Conservation (phyloP, 2,888 invertebrate genomes). For the Lagria hirta region DNA sequence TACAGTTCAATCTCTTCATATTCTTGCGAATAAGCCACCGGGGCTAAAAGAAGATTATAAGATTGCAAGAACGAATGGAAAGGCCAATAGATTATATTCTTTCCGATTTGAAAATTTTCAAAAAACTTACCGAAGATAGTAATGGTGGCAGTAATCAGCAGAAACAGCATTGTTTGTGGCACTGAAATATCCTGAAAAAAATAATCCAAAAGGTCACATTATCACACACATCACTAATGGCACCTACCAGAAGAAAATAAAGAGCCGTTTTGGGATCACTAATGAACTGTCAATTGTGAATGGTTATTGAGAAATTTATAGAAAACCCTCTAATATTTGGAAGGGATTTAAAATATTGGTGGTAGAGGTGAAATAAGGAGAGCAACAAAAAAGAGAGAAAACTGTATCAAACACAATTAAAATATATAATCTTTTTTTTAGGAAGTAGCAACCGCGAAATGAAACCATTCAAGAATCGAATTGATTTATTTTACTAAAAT, state of each 20-base stretch:
- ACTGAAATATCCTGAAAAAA: conserved; percentile 30
- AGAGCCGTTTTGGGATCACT: conserved; percentile 32
- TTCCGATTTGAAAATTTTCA: conserved; percentile 6
- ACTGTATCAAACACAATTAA: conserved; percentile 38
- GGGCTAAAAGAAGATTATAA: conserved; percentile 32
- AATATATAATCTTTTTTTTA: conserved; percentile 39
- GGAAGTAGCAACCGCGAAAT: conserved; percentile 41
- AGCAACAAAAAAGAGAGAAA: conserved; percentile 39
- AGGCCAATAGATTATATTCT: conserved; percentile 11
- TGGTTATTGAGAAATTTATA: conserved; percentile 39
- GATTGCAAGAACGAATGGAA: no score
- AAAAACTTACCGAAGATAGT: conserved; percentile 34
- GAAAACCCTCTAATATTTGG: conserved; percentile 11
- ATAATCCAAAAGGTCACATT: conserved; percentile 26
- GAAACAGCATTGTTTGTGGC: conserved; percentile 36
- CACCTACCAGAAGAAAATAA: conserved; percentile 40
- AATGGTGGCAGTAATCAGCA: conserved; percentile 27
- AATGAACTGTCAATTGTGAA: conserved; percentile 33
- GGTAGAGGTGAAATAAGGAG: conserved; percentile 31
- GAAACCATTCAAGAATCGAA: conserved; percentile 43
- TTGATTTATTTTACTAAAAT: conserved; percentile 42
- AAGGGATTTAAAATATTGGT: conserved; percentile 15
- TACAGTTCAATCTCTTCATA: conserved; percentile 42
- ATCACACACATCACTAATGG: conserved; percentile 12
- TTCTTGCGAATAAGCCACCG: conserved; percentile 29